Conservation (phyloP, 2,888 invertebrate genomes). For the Limnephilus marmoratus region DNA sequence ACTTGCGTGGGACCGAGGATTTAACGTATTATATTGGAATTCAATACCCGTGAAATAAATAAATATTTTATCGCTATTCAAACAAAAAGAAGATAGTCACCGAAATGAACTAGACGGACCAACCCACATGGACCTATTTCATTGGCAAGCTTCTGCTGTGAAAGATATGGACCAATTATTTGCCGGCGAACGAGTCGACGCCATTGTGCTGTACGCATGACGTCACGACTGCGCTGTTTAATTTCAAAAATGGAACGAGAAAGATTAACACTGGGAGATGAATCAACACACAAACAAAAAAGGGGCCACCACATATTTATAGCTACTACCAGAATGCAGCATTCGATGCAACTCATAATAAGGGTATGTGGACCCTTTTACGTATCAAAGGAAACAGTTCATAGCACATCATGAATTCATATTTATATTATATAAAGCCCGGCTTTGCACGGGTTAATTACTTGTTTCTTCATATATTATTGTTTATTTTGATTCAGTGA, state of each 20-base stretch:
- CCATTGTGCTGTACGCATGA: slow-evolving; percentile 24
- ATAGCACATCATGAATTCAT: too few relatives aligned
- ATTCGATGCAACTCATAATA: not conserved
- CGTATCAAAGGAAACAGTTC: too few relatives aligned
- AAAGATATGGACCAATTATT: slow-evolving; percentile 24
- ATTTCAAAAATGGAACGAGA: slow-evolving; percentile 22
- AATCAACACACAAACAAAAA: not conserved
- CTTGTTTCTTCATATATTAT: too few relatives aligned
- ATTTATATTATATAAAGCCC: too few relatives aligned
- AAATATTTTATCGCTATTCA: too few relatives aligned
- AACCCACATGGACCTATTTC: not conserved
- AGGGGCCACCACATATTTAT: not conserved
- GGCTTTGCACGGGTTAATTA: too few relatives aligned
- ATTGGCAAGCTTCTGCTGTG: not conserved
- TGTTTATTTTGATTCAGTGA: too few relatives aligned
- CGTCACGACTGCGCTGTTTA: slow-evolving; percentile 14
- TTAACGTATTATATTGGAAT: too few relatives aligned
- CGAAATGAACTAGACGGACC: not conserved
- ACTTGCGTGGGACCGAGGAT: too few relatives aligned
- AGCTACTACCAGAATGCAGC: not conserved
- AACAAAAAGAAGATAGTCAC: too few relatives aligned
- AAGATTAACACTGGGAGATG: not conserved
- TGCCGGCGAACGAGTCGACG: slow-evolving; percentile 28
- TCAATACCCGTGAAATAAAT: too few relatives aligned
- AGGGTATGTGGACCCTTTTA: not conserved